A percentile compares a stretch with the other conserved stretches of the same genome.
Evolutionary conservation across 2,797 vertebrate genomes (phyloP).

Genomic region (Arrhamphus sclerolepis): DNA sequence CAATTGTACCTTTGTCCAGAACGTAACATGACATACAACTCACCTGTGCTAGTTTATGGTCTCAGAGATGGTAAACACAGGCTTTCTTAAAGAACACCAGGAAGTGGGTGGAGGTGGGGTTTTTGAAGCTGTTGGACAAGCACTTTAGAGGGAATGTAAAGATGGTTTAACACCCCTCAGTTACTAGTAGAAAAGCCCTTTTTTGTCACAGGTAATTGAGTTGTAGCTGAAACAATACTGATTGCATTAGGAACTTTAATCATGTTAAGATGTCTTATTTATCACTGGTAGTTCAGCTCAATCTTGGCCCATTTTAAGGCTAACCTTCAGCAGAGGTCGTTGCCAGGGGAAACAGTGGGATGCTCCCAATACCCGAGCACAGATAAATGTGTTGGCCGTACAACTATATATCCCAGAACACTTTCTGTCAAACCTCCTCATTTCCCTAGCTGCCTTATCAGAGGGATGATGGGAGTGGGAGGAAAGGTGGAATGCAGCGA

Average conservation of each 20-base stretch:
- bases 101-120: not conserved
- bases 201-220: constrained; percentile 74
- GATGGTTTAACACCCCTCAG: constrained; percentile 10
- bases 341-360: constrained; percentile 64
- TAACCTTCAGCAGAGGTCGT: constrained; percentile 76
- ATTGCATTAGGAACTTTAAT: constrained; percentile 71
- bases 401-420: constrained; percentile 23
- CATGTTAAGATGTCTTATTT: constrained; percentile 68
- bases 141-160: constrained; percentile 5
- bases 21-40: no score
- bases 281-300: constrained; percentile 67
- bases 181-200: constrained; percentile 19
- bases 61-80: not conserved
- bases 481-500: constrained; percentile 3
- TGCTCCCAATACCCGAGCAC: constrained; percentile 59
- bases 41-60: no score
- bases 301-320: constrained; percentile 60
- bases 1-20: no score
- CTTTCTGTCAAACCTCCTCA: constrained; percentile 28
- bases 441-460: constrained; percentile 46
- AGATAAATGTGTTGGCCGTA: constrained; percentile 70
- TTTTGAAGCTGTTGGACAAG: constrained; percentile 11
- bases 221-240: constrained; percentile 67
- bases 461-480: constrained; percentile 16
- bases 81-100: not conserved